A percentile compares a stretch with the other conserved stretches of the same genome.
Evolutionary conservation across 2,797 vertebrate species (phyloP).

Genomic region (Enteromius treurensis): DNA sequence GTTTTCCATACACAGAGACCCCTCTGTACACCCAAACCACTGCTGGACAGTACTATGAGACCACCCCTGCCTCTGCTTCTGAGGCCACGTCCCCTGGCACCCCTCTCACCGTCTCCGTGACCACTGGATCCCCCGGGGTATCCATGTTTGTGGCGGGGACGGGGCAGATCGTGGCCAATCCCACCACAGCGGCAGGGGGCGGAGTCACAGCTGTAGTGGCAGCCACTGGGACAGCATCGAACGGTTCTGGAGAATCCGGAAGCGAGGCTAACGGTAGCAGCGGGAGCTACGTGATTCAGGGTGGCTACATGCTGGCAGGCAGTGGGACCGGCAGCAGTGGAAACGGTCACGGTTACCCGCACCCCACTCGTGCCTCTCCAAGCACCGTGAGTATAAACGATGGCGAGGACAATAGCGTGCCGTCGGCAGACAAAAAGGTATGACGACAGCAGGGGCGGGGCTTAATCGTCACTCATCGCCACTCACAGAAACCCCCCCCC

Average conservation of each 20-base stretch:
- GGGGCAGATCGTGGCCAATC: slow-evolving; percentile 82
- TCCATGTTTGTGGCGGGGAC: slow-evolving; percentile 89
- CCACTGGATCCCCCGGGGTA: slow-evolving; percentile 75
- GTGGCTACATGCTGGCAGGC: slow-evolving; percentile 89
- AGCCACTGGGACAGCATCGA: slow-evolving; percentile 76
- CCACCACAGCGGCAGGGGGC: slow-evolving; percentile 62
- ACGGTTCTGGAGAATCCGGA: slow-evolving; percentile 77
- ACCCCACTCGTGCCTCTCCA: slow-evolving; percentile 91
- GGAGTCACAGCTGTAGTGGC: slow-evolving; percentile 81
- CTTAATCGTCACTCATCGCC: slow-evolving; percentile 59
- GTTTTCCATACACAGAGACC: slow-evolving; percentile 87
- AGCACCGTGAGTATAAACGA: slow-evolving; percentile 92
- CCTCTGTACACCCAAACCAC: slow-evolving; percentile 87
- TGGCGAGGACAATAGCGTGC: slow-evolving; percentile 85
- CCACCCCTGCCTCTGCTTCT: slow-evolving; percentile 77
- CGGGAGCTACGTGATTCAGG: slow-evolving; percentile 92
- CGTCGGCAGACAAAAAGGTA: slow-evolving; percentile 89
- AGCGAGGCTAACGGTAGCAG: slow-evolving; percentile 66
- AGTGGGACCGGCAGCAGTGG: slow-evolving; percentile 68
- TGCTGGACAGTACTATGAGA: slow-evolving; percentile 86
- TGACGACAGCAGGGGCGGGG: slow-evolving; percentile 59
- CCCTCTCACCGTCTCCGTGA: slow-evolving; percentile 84
- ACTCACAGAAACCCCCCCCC: slow-evolving; percentile 58
- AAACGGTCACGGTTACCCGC: slow-evolving; percentile 87
- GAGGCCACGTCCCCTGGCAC: slow-evolving; percentile 86